These are phyloP conservation scores for Distichodus sexfasciatus DNA, from an alignment of 2,797 vertebrate species.

Conservation along the genomic window DNA sequence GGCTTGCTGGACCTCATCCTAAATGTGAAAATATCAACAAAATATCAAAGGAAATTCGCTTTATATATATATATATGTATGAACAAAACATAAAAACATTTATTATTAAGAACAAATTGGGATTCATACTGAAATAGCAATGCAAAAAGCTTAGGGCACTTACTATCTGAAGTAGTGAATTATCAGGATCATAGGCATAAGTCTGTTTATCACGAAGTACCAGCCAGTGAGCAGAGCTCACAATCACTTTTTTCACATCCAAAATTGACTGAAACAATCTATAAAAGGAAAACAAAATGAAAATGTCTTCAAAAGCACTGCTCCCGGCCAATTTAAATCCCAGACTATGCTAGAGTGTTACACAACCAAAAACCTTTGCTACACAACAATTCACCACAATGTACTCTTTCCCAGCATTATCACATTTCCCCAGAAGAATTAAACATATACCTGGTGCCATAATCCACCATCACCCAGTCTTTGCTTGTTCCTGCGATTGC, in stretches of 20 bases:
- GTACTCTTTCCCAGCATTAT: conserved; percentile 2
- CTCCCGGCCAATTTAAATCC: not conserved
- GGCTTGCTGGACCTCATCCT: conserved; percentile 81
- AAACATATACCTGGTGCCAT: conserved; percentile 82
- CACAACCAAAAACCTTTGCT: no score
- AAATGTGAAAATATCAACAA: conserved; percentile 17
- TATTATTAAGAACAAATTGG: no score
- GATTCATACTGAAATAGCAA: not conserved
- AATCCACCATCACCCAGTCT: conserved; percentile 88
- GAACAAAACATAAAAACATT: no score
- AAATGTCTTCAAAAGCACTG: not conserved
- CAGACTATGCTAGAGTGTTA: no score
- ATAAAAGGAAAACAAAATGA: conserved; percentile 39
- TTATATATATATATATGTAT: no score
- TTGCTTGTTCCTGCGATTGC: conserved; percentile 87
- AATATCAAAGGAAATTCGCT: no score
- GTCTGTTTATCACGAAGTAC: conserved; percentile 80
- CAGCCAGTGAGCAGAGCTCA: conserved; percentile 83
- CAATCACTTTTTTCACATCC: conserved; percentile 81
- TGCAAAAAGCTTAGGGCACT: conserved; percentile 46
- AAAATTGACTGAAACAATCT: conserved; percentile 86
- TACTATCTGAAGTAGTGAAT: conserved; percentile 82
- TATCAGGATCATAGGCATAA: conserved; percentile 71
- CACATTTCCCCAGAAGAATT: conserved; percentile 49
- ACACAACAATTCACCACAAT: no score